phyloP scores from a whole-genome alignment of 2,113 vertebrate genomes.

The Nibea albiflora region DNA sequence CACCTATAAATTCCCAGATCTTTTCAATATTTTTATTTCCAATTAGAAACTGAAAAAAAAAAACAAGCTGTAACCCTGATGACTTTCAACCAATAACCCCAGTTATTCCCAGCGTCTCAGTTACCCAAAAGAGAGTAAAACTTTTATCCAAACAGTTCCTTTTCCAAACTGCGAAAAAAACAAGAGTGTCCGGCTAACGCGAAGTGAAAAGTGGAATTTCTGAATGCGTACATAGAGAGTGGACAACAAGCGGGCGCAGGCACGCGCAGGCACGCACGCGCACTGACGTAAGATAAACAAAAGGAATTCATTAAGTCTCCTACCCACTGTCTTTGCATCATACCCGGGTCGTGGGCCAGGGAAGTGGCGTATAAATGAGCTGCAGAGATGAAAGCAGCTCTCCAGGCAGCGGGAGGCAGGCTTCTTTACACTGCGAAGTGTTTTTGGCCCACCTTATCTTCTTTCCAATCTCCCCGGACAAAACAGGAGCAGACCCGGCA shows the following conservation, averaged over 20 bases:
- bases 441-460: constrained; percentile 61
- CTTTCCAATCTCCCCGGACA: constrained; percentile 60
- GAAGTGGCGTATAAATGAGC: constrained; percentile 62
- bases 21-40: not conserved
- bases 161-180: not conserved
- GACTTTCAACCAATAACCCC: not conserved
- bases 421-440: constrained; percentile 57
- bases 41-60: not conserved
- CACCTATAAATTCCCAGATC: not conserved
- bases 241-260: constrained; percentile 4
- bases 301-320: constrained; percentile 60
- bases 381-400: constrained; percentile 71
- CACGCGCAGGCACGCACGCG: constrained; percentile 4
- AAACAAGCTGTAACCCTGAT: not conserved
- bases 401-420: constrained; percentile 69
- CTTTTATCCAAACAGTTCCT: not conserved
- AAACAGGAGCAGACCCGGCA: constrained; percentile 70
- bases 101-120: not conserved
- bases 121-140: not conserved
- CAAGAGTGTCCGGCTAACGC: not conserved
- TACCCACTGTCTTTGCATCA: constrained; percentile 67
- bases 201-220: constrained; percentile 1
- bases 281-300: constrained; percentile 57
- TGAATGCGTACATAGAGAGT: not conserved
- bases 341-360: constrained; percentile 46